A percentile compares a stretch with the other conserved stretches of the same genome.
Evolutionary conservation across 2,797 vertebrate species (phyloP).

Genomic region (Hipposideros larvatus): DNA sequence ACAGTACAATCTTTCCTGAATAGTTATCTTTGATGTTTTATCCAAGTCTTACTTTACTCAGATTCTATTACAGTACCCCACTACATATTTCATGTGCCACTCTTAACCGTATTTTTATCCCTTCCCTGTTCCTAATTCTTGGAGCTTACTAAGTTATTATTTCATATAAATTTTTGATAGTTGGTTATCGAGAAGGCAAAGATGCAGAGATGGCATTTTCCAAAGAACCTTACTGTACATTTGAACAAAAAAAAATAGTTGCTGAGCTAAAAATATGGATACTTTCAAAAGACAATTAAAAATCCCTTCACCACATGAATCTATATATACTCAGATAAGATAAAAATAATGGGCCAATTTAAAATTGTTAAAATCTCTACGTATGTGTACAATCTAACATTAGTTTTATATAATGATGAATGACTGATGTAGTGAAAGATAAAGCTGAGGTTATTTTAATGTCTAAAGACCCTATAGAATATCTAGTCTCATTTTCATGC

Average conservation of each 20-base stretch:
- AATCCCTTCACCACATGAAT: neutral
- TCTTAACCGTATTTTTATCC: constrained; percentile 13
- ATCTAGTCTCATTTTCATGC: neutral
- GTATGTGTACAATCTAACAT: neutral
- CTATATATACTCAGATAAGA: neutral
- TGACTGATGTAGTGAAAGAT: neutral
- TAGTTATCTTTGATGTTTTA: constrained; percentile 21
- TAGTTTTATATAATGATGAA: neutral
- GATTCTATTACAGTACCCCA: neutral
- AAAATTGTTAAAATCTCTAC: neutral
- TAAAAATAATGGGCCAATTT: neutral
- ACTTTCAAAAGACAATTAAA: constrained; percentile 13
- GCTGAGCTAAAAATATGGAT: neutral
- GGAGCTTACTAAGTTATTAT: neutral
- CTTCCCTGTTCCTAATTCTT: neutral
- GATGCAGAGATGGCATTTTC: neutral
- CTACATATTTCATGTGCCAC: neutral
- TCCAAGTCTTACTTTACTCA: neutral
- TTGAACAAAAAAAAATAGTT: neutral
- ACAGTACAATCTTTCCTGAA: neutral
- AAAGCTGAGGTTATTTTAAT: neutral
- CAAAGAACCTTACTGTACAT: neutral
- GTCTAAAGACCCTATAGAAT: neutral
- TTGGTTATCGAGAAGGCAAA: constrained; percentile 6
- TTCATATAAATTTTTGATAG: constrained; percentile 17